Evolutionary conservation across 2,113 vertebrate genomes (phyloP).

Genomic region (Psittacara wagleri): DNA sequence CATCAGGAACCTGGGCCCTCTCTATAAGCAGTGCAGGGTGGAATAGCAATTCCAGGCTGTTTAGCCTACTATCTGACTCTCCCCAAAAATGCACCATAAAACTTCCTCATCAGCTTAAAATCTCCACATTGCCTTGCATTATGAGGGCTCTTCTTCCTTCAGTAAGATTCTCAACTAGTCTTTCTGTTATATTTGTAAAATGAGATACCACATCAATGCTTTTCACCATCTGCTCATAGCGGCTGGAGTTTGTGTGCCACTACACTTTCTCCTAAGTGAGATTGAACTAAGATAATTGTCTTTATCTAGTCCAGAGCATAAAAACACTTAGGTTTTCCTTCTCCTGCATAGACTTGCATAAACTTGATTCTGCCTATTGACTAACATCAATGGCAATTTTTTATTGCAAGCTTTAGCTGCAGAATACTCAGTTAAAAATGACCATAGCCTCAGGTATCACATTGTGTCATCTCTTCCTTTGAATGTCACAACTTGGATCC

Average conservation of each 20-base stretch:
- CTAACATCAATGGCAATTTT: not conserved
- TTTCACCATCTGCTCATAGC: not conserved
- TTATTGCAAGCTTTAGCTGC: not conserved
- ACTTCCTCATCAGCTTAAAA: not conserved
- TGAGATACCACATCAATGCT: not conserved
- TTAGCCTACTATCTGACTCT: not conserved
- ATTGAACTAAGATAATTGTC: not conserved
- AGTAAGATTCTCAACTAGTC: not conserved
- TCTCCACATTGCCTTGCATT: not conserved
- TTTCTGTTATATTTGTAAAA: not conserved
- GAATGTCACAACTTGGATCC: not conserved
- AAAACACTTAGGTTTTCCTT: not conserved
- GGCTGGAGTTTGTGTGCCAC: not conserved
- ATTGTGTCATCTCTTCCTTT: not conserved
- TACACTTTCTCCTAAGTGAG: not conserved
- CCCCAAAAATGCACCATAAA: not conserved
- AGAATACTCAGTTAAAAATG: not conserved
- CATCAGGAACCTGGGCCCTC: accelerated
- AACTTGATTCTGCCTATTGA: not conserved
- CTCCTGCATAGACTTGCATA: not conserved
- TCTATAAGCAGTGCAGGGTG: not conserved
- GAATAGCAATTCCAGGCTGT: not conserved
- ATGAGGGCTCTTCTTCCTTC: not conserved
- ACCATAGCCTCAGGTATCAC: not conserved
- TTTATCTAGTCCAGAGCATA: not conserved